Base-by-base conservation (phyloP, 2,888 invertebrate genomes). In the Nomada goodeniana region DNA sequence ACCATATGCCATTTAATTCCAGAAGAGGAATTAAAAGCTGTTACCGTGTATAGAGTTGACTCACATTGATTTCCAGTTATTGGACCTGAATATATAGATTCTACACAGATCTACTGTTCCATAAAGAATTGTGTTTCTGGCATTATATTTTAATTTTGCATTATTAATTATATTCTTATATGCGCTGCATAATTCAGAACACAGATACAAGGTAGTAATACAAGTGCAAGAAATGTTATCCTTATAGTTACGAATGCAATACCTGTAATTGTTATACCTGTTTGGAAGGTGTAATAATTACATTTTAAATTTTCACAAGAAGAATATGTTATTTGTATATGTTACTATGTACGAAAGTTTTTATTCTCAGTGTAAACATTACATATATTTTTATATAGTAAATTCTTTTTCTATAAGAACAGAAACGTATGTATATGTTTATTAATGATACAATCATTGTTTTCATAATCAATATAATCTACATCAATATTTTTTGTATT, bases 31-130 rank as follows among this genome's bases (percentile, higher is more conserved):
- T 10, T 52, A 9, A 50, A 70, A 20, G 20, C 44, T 10, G 11
- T n/a, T 29, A n/a, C 61, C 3, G 1, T 13, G 2, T 11, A 13
- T 15, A 44, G 0, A 4, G 18, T 5, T 29, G 20, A 47, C 15
- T 94, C 9, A 94, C 94, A 3, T 94, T 95, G 92, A 95, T 95
- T 80, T 90, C 94, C 4, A 95, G 95, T 94, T 95, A 95, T 84
- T 95, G 94, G 0, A 94, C 53, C 2, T 44, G 11, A 52, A 69
- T 61, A 57, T 36, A n/a, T 69, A 29, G 57, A 60, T 57, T n/a
- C 26, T 52, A 9, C 23, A 15, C 73, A 92, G 90, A 73, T 89
- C 85, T 69, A 76, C 65, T 57, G 77, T 80, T 18, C 90, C 91
- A 3, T 93, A 91, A 91, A 89, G 89, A 72, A 87, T 92, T 47